Base-by-base conservation (phyloP, 2,797 vertebrate species). In the Garrulus glandarius region DNA sequence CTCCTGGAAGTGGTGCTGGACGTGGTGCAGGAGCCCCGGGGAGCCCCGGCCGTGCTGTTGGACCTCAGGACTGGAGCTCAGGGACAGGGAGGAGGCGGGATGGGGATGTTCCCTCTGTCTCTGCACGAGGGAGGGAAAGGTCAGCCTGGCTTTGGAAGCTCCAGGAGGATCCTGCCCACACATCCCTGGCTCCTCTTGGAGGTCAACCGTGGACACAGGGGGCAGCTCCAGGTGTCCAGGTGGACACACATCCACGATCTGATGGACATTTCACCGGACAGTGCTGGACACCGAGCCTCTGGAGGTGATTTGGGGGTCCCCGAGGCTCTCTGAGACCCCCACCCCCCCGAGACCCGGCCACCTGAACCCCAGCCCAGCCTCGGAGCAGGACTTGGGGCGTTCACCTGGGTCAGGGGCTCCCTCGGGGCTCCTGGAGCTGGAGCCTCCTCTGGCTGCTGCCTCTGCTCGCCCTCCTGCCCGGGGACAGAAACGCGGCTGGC, bases 1-100 rank as follows among this genome's bases (percentile, higher is more conserved):
- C 96, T 98, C 98, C 87, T 98, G 98, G n/a, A 98, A 94, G 84
- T 96, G 97, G 29, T 65, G 94, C 19, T 98, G 98, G 36, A 98
- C 97, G 84, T 97, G 97, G 24, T 76, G 95, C 15, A 98, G 97
- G 19, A 99, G 97, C 82, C 98, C 97, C 36, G 95, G 94, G 10
- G 98, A 98, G 67, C 96, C 92, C 32, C 87, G 37, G 61, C 98
- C 94, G 5, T 79, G 93, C 61, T 11, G 37, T 7, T 89, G 85
- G 46, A 10, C 37, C 50, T 21, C 17, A 1, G 79, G 43, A 3
- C 2, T 0, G 0, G 61, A 15, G 57, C 60, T 32, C 14, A 1
- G 27, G 60, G 37, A 5, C 2, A 0, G 10, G 60, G 27, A 65
- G 36, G 43, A 22, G 24, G 5, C 4, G 9, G 55, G 16, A 10